Evolutionary conservation across 2,113 vertebrate genomes (phyloP).

Genomic region (Tonatia bakeri): DNA sequence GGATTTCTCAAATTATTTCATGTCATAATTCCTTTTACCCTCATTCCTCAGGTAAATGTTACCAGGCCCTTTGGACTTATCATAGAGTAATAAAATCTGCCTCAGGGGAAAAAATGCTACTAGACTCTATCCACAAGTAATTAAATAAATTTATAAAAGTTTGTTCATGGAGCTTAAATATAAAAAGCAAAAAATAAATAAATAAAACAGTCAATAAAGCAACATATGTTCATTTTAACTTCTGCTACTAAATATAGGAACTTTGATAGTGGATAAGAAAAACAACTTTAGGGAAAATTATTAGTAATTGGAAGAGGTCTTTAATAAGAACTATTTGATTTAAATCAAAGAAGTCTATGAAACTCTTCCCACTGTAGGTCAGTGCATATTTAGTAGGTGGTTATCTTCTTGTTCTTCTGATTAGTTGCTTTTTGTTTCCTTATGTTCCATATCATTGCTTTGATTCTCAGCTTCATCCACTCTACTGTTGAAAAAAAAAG

Average conservation of each 20-base stretch:
- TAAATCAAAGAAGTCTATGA: background rate
- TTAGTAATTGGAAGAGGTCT: background rate
- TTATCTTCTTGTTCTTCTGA: too few species aligned
- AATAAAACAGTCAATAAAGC: background rate
- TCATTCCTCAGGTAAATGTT: background rate
- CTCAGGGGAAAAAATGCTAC: background rate
- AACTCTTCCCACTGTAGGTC: background rate
- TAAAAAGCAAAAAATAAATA: background rate
- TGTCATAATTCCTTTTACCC: background rate
- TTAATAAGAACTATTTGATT: background rate
- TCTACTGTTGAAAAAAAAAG: too few species aligned
- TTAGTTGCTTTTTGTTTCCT: too few species aligned
- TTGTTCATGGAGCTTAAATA: background rate
- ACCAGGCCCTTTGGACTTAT: background rate
- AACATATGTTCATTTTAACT: background rate
- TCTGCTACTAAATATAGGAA: background rate
- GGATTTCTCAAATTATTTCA: background rate
- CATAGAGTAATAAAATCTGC: background rate
- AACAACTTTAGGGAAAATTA: background rate
- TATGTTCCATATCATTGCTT: too few species aligned
- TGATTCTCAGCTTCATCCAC: too few species aligned
- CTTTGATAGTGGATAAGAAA: background rate
- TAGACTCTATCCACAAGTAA: background rate
- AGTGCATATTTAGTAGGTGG: background rate
- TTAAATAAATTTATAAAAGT: background rate